A percentile compares a stretch with the other conserved stretches of the same genome.
phyloP scores from a whole-genome alignment of 2,113 vertebrate genomes.

The Gymnarchus niloticus region DNA sequence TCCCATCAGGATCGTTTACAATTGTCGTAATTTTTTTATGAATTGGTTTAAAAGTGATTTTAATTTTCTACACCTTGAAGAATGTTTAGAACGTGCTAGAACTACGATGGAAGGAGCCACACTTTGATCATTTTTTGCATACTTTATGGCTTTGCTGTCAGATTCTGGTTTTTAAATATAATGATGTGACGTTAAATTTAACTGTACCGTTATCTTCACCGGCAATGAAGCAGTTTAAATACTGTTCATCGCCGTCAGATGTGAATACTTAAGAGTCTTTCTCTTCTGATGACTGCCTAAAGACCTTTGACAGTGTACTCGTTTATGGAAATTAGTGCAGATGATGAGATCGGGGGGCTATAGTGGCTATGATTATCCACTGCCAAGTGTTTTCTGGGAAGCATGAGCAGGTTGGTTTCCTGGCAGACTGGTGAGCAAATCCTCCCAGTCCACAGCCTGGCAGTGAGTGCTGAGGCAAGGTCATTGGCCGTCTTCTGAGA shows the following conservation, averaged over 20 bases:
- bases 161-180: background rate
- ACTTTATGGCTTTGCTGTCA: no score
- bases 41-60: no score
- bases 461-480: background rate
- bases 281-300: background rate
- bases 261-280: background rate
- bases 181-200: background rate
- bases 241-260: background rate
- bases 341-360: background rate
- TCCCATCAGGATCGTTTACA: no score
- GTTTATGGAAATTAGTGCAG: conserved; percentile 1
- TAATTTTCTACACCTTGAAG: no score
- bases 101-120: no score
- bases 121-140: no score
- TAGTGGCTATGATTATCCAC: background rate
- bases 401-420: background rate
- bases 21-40: no score
- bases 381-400: background rate
- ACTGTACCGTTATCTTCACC: background rate
- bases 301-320: background rate
- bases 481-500: background rate
- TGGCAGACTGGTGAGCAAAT: background rate
- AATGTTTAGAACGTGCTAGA: no score
- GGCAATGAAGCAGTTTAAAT: background rate
- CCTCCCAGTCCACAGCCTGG: background rate